phyloP scores from a whole-genome alignment of 2,113 vertebrate species.

The Carlito syrichta region DNA sequence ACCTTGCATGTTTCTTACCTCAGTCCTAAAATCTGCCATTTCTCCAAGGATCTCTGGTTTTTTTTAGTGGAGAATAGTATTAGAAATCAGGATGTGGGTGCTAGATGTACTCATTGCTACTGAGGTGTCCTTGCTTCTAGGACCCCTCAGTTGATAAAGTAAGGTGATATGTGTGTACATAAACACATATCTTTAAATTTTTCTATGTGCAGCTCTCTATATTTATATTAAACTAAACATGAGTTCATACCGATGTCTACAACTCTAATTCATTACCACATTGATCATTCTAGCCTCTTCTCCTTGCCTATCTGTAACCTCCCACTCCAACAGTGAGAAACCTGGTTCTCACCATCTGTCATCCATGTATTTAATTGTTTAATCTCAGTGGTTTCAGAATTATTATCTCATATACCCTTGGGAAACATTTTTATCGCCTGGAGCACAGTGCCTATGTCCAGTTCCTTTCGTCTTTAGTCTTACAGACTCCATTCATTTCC shows the following conservation, averaged over 20 bases:
- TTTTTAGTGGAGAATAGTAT: not conserved
- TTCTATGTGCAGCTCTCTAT: not conserved
- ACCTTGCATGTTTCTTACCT: not conserved
- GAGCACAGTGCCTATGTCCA: not conserved
- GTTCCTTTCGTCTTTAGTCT: slow-evolving; percentile 9
- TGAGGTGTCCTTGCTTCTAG: not conserved
- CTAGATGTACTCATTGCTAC: not conserved
- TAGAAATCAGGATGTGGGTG: not conserved
- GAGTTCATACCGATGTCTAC: not conserved
- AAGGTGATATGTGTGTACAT: not conserved
- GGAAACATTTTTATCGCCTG: not conserved
- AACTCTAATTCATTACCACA: not conserved
- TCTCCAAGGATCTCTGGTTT: not conserved
- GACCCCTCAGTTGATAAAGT: not conserved
- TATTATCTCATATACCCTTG: not conserved
- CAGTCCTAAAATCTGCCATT: not conserved
- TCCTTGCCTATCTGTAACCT: not conserved
- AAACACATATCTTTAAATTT: not conserved
- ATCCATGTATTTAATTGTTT: not conserved
- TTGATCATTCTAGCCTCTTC: not conserved
- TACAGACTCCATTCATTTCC: slow-evolving; percentile 11
- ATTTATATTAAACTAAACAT: not conserved
- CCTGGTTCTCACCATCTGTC: not conserved
- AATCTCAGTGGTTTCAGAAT: not conserved
- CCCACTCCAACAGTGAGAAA: slow-evolving; percentile 4